These are phyloP conservation scores for Suncus etruscus DNA, from an alignment of 2,113 vertebrate genomes.

Conservation along the genomic window DNA sequence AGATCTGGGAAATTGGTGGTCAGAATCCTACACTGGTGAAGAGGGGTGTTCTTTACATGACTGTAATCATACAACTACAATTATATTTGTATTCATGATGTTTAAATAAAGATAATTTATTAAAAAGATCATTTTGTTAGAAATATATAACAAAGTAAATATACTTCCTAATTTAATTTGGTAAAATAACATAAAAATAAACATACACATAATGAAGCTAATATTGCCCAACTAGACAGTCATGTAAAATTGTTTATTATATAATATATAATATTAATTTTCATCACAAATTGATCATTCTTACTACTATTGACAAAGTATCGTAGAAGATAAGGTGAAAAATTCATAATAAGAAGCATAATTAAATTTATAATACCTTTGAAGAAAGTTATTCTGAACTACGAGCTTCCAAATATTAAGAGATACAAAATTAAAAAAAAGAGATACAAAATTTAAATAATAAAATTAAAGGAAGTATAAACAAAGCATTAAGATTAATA, in stretches of 20 bases:
- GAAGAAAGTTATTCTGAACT: not conserved
- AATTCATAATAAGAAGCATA: not conserved
- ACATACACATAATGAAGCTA: not conserved
- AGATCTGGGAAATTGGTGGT: too few species aligned
- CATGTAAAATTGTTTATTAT: not conserved
- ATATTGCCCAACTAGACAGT: not conserved
- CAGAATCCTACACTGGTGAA: too few species aligned
- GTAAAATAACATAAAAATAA: too few species aligned
- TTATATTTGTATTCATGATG: too few species aligned
- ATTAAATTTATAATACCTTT: not conserved
- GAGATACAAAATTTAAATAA: not conserved
- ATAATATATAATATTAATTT: conserved; percentile 6
- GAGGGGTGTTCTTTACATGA: too few species aligned
- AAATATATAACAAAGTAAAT: too few species aligned
- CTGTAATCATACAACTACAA: too few species aligned
- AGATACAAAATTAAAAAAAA: not conserved
- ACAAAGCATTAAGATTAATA: not conserved
- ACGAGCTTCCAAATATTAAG: not conserved
- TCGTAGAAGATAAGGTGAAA: not conserved
- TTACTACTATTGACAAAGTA: not conserved
- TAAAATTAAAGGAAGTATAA: not conserved
- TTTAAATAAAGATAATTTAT: too few species aligned
- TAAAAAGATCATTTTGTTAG: too few species aligned
- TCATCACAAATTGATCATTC: not conserved
- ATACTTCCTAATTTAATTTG: too few species aligned